Evolutionary conservation across 2,113 vertebrate species (phyloP), one percentile per base, ranked within the genome.

Genomic region (Laticauda colubrina): DNA sequence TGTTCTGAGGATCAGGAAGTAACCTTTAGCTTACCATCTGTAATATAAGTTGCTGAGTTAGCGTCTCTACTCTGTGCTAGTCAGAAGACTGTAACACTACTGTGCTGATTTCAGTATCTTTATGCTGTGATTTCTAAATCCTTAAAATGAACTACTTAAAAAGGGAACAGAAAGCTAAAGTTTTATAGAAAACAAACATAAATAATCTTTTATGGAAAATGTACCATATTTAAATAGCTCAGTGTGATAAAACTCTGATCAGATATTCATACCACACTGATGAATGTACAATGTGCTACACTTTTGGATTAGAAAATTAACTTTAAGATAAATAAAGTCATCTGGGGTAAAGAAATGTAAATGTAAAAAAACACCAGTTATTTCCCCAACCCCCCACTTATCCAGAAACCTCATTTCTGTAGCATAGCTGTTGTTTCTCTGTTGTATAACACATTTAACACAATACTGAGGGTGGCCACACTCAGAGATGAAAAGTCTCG

Each of bases 141-240:
- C 29, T 43, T 55, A 61, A 90, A 91, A 88, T 34, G 53, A n/a
- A 15, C n/a, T 15, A 94, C 34, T n/a, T 53, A 90, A 96, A 97
- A 96, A 91, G 64, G 95, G 96, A 97, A 97, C 96, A 95, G 96
- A 97, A 97, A 97, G 95, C 91, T 94, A 93, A 95, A 61, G 92
- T 95, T 95, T 85, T 43, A 95, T 89, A 94, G 92, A 95, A 94
- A 93, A 39, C 89, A 75, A 29, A 29, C 0, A 51, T 96, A 95
- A 96, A 94, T 96, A 93, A 96, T 56, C 64, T 26, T 56, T 87
- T 51, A 4, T 24, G 0, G 10, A 85, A 88, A 89, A 94, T 88
- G 39, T 88, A 43, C 8, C 34, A 43, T 81, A 81, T 81, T 81
- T 81, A 81, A 43, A 39, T 81, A 39, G 34, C 18, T 43, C 75